phyloP scores from a whole-genome alignment of 2,797 vertebrate species.

The Prunella strophiata region DNA sequence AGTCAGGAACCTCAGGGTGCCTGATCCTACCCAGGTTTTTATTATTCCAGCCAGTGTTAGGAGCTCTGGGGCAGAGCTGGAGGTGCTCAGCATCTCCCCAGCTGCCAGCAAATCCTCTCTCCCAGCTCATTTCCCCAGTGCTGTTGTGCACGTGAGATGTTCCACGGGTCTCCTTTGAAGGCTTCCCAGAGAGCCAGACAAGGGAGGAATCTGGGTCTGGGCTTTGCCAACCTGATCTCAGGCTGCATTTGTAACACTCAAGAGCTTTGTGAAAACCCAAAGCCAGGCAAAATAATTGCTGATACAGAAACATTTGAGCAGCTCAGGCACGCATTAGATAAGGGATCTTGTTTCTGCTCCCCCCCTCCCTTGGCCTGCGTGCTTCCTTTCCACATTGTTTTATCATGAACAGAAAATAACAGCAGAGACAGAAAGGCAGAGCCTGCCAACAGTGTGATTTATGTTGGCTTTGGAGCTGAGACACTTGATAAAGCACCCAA shows the following conservation, averaged over 20 bases:
- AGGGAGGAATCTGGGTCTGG: background rate
- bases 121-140: background rate
- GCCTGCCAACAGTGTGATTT: conserved; percentile 47
- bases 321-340: conserved; percentile 55
- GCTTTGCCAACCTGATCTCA: conserved; percentile 9
- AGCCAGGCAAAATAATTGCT: conserved; percentile 63
- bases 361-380: conserved; percentile 43
- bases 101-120: background rate
- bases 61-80: background rate
- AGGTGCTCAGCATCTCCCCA: background rate
- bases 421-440: conserved; percentile 24
- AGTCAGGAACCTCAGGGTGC: background rate
- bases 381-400: conserved; percentile 64
- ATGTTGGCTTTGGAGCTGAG: conserved; percentile 10
- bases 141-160: rapidly evolving
- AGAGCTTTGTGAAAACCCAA: conserved; percentile 47
- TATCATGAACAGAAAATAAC: conserved; percentile 57
- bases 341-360: conserved; percentile 58
- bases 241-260: background rate
- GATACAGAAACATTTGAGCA: conserved; percentile 49
- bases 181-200: background rate
- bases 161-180: background rate
- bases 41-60: background rate
- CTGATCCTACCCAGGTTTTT: background rate
- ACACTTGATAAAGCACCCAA: background rate